These are phyloP conservation scores for Neopelma chrysocephalum DNA, from an alignment of 2,797 vertebrate species.

Conservation along the genomic window DNA sequence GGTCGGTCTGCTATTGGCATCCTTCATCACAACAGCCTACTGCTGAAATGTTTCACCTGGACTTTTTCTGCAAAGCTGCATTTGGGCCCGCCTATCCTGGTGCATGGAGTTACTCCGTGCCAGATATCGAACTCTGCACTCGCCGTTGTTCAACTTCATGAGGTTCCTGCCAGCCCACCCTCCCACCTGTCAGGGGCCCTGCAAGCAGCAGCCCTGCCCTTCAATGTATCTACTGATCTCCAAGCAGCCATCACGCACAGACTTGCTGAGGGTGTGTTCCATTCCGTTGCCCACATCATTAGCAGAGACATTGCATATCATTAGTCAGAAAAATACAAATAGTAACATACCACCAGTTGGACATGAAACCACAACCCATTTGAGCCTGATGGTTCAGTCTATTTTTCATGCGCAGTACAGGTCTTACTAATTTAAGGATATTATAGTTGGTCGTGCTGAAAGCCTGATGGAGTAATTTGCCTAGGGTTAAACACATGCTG, in stretches of 20 bases:
- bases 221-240: background rate
- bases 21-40: background rate
- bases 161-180: no score
- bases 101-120: background rate
- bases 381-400: background rate
- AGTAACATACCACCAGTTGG: background rate
- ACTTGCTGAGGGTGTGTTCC: background rate
- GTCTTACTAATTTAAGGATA: background rate
- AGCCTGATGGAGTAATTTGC: background rate
- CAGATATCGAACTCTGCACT: accelerated
- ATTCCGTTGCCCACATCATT: background rate
- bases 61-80: background rate
- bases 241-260: no score
- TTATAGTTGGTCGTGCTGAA: background rate
- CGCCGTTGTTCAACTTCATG: background rate
- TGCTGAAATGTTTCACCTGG: background rate
- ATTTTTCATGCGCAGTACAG: background rate
- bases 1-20: accelerated
- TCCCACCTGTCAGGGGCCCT: background rate
- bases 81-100: background rate
- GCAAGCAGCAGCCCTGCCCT: background rate
- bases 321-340: background rate
- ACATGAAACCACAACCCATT: background rate
- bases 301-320: background rate
- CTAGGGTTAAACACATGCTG: background rate